Conservation (phyloP, 92 coral and sea anemone species). For the Diadumene lineata region DNA sequence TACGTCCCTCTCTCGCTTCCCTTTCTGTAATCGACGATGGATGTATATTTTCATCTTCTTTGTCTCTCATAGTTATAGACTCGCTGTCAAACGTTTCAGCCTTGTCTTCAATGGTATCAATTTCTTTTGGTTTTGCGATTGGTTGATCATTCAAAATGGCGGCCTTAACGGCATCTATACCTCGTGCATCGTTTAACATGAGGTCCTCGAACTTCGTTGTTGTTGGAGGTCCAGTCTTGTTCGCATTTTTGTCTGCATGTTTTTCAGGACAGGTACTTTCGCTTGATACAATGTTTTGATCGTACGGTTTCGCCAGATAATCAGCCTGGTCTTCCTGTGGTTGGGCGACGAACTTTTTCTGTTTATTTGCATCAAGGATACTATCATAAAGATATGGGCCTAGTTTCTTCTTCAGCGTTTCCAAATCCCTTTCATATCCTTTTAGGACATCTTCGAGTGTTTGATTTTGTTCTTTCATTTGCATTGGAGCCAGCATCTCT, state of each 20-base stretch:
- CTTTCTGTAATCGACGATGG: not conserved
- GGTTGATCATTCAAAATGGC: too few species aligned
- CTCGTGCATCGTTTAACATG: too few species aligned
- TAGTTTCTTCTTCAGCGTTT: conserved; percentile 17
- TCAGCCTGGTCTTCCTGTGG: not conserved
- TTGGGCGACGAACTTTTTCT: not conserved
- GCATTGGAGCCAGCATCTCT: conserved; percentile 32
- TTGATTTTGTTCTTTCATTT: conserved; percentile 38
- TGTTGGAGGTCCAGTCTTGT: too few species aligned
- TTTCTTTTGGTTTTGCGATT: too few species aligned
- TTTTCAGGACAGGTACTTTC: too few species aligned
- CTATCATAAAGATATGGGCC: conserved; percentile 12
- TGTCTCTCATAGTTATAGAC: not conserved
- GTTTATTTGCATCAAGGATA: not conserved
- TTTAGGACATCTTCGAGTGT: conserved; percentile 56
- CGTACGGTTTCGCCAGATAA: not conserved
- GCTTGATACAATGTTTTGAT: too few species aligned
- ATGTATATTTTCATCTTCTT: not conserved
- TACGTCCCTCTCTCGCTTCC: not conserved
- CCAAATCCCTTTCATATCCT: conserved; percentile 51
- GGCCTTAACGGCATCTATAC: too few species aligned
- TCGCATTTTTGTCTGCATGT: too few species aligned
- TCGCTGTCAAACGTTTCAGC: not conserved
- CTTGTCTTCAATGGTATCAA: too few species aligned
- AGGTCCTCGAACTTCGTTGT: too few species aligned